phyloP scores from a whole-genome alignment of 2,888 invertebrate genomes.

The Nasonia oneida region DNA sequence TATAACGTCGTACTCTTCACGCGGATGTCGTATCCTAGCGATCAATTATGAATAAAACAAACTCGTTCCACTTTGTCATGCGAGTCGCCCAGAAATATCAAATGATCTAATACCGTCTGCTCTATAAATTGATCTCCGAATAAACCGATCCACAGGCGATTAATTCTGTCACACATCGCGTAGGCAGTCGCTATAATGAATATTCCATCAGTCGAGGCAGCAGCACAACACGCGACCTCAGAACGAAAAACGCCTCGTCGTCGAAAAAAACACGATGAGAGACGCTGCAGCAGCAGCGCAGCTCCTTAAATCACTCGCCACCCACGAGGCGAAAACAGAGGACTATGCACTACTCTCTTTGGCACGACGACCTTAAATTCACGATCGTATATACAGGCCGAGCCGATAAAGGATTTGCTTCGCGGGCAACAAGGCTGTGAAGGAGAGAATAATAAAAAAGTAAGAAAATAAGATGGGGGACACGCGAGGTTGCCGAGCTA shows the following conservation, averaged over 20 bases:
- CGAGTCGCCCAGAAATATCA: neutral
- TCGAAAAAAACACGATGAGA: neutral
- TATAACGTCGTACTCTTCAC: neutral
- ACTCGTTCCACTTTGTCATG: neutral
- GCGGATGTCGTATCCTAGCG: neutral
- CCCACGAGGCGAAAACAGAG: constrained; percentile 5
- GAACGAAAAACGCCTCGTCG: neutral
- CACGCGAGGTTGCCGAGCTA: neutral
- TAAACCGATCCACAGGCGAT: neutral
- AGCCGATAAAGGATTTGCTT: constrained; percentile 11
- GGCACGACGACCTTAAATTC: constrained; percentile 17
- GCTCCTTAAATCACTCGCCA: constrained; percentile 16
- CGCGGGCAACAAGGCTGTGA: neutral
- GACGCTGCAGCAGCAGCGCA: neutral
- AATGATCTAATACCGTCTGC: neutral
- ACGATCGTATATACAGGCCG: constrained; percentile 11
- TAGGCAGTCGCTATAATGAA: neutral
- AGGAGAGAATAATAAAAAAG: neutral
- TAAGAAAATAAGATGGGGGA: neutral
- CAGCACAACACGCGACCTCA: neutral
- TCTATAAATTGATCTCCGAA: neutral
- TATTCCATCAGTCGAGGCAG: neutral
- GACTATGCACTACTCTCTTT: neutral
- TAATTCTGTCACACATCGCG: neutral
- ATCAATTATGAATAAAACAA: constrained; percentile 10